phyloP scores from a whole-genome alignment of 2,113 vertebrate species.

The Ammodytes dubius region DNA sequence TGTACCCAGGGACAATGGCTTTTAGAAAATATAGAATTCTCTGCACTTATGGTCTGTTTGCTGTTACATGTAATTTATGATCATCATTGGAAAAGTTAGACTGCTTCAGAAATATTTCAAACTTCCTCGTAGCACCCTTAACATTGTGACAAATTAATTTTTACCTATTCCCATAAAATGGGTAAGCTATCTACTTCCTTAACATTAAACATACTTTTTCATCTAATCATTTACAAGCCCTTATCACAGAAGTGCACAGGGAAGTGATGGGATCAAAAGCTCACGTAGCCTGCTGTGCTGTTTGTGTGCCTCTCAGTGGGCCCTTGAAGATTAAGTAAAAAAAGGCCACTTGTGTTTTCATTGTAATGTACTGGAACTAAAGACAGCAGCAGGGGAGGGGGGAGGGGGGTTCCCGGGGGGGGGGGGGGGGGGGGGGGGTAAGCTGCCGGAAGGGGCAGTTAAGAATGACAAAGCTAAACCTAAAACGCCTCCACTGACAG shows the following conservation, averaged over 20 bases:
- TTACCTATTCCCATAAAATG: no score
- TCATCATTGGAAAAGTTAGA: no score
- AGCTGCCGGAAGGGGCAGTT: neutral
- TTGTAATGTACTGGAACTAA: neutral
- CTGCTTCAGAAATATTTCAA: no score
- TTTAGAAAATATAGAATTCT: no score
- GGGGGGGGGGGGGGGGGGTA: neutral
- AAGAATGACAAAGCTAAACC: neutral
- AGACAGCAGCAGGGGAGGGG: neutral
- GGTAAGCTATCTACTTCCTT: neutral
- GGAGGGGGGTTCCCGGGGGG: neutral
- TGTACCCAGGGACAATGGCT: no score
- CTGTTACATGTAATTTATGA: no score
- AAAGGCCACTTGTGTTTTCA: slow-evolving; percentile 3
- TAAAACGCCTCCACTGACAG: neutral
- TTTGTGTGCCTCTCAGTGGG: neutral
- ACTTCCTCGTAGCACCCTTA: no score
- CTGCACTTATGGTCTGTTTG: no score
- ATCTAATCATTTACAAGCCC: neutral
- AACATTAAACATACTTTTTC: no score
- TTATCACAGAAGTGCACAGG: neutral
- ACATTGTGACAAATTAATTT: no score
- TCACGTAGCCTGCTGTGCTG: neutral
- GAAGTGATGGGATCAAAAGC: neutral
- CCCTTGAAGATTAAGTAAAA: neutral